Base-by-base conservation (phyloP, 2,797 vertebrate species). In the Delichon dasypus region DNA sequence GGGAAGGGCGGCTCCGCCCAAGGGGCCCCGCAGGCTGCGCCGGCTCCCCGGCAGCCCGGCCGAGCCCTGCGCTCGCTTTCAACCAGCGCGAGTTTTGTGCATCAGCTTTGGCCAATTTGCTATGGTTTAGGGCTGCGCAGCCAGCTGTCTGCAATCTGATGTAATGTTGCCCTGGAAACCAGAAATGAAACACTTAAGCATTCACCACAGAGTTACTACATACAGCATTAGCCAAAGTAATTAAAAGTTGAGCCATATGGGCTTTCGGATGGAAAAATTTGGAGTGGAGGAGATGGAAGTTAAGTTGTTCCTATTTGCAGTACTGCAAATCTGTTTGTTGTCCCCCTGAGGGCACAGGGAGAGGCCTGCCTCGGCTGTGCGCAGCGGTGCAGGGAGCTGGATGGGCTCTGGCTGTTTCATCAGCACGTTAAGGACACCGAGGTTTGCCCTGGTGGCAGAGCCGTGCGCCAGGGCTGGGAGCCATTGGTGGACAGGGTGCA, bases 151-250 rank as follows among this genome's bases (percentile, higher is more conserved):
- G 98, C 96, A 98, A 97, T 97, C 96, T 97, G 97, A 98, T 98
- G 97, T 97, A 96, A 97, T 97, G 98, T 99, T 98, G 96, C 98
- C 92, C 89, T 98, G 98, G 98, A 98, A 98, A 99, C 98, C 94
- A 96, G 96, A 96, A 98, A 98, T 97, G 97, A 98, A 98, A 98
- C 97, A 97, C 97, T 98, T 97, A 80, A 96, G 98, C 97, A 94
- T 96, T 96, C 95, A 95, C 97, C 95, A 94, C 97, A 97, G 98
- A 97, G 98, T 98, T 97, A 97, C 95, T 95, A 96, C 95, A 93
- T 96, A 95, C 80, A 96, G 89, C 95, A 92, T 98, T 97, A 97
- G 98, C 98, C 98, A 98, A 97, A 98, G 96, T 97, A 97, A 98
- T 98, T 98, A 97, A 96, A 97, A 96, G 95, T 98, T 97, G 94